A percentile compares a stretch with the other conserved stretches of the same genome.
Conservation (phyloP, 2,113 vertebrate species). For the Alouatta palliata region DNA sequence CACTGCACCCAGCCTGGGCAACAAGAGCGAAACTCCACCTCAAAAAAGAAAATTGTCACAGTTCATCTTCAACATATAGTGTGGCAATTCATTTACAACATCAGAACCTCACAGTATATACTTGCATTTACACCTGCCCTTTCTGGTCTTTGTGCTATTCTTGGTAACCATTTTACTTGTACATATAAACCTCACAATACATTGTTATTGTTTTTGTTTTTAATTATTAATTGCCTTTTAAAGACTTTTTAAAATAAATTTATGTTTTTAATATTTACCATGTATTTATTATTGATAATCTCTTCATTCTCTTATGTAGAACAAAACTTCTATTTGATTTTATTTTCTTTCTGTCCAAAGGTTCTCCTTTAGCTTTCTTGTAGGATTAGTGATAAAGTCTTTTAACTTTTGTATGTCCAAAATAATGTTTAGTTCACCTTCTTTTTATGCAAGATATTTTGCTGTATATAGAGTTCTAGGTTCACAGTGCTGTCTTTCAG, state of each 20-base stretch:
- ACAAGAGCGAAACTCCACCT: no score
- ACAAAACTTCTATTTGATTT: constrained; percentile 3
- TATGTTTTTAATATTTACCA: neutral
- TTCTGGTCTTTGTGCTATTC: neutral
- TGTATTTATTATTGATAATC: neutral
- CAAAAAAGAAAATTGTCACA: neutral
- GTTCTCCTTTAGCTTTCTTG: neutral
- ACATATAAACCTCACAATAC: neutral
- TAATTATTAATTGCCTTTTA: neutral
- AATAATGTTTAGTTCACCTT: neutral
- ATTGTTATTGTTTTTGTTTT: neutral
- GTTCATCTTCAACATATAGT: neutral
- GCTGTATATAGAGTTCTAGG: neutral
- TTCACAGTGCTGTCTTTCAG: neutral
- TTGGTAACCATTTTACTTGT: neutral
- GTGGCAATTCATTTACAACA: neutral
- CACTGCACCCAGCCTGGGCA: no score
- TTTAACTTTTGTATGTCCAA: neutral
- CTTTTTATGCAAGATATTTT: neutral
- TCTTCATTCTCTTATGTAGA: neutral
- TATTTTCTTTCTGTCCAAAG: neutral
- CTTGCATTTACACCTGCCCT: neutral
- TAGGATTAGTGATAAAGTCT: neutral
- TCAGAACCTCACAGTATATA: neutral
- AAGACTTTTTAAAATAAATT: neutral